A percentile compares a stretch with the other conserved stretches of the same genome.
Evolutionary conservation across 23 tunicate species (phyloP).

Genomic region (Trididemnum nubilum): DNA sequence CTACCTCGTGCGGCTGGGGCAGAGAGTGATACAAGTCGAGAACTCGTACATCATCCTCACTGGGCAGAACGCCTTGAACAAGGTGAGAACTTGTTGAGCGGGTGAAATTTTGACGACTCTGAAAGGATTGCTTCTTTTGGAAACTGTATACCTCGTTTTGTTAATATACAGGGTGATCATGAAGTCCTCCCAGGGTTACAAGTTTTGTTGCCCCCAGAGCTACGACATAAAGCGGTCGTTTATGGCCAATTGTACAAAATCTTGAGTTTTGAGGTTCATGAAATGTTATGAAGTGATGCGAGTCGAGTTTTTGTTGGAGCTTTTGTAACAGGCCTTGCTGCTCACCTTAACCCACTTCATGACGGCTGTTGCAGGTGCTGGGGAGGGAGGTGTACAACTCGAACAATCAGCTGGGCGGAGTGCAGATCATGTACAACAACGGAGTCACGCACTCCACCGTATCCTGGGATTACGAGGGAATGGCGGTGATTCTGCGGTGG

Average conservation of each 20-base stretch:
- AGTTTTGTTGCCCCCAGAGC: background rate
- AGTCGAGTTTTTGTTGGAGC: too few species aligned
- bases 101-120: too few species aligned
- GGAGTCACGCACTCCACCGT: constrained; percentile 95
- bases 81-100: constrained; percentile 61
- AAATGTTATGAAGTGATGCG: too few species aligned
- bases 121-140: too few species aligned
- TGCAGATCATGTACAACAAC: constrained; percentile 95
- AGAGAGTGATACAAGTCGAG: constrained; percentile 95
- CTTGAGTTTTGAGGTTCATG: too few species aligned
- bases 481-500: constrained; percentile 82
- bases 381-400: constrained; percentile 98
- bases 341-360: too few species aligned
- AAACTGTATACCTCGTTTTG: too few species aligned
- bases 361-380: constrained; percentile 94
- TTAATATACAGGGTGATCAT: too few species aligned
- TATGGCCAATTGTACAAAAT: too few species aligned
- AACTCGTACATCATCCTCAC: constrained; percentile 89
- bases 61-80: constrained; percentile 92
- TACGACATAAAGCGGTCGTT: too few species aligned
- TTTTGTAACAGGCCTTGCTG: too few species aligned
- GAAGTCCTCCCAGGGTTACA: too few species aligned
- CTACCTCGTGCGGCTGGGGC: constrained; percentile 97
- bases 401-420: constrained; percentile 96
- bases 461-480: constrained; percentile 88